Conservation (phyloP, 2,797 vertebrate genomes). For the Myotis planiceps region DNA sequence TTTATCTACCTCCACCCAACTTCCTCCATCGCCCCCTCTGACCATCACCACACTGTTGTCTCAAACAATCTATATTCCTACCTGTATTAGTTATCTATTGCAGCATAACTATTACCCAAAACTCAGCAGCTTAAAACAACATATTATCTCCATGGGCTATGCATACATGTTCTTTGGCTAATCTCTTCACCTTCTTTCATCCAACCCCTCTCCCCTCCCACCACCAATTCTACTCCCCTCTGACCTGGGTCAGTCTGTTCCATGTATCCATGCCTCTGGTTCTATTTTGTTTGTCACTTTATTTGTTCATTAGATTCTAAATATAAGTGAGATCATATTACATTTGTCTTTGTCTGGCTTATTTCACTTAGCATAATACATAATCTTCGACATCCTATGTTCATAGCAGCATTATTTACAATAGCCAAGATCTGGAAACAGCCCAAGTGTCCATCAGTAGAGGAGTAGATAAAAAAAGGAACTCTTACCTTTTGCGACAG, state of each 20-base stretch:
- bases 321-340: not conserved
- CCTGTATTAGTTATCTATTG: not conserved
- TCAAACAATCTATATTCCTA: not conserved
- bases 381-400: not conserved
- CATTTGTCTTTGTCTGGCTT: not conserved
- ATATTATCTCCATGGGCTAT: not conserved
- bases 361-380: not conserved
- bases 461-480: not conserved
- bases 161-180: not conserved
- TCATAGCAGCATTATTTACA: not conserved
- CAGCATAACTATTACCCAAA: not conserved
- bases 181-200: not conserved
- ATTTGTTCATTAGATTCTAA: not conserved
- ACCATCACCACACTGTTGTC: not conserved
- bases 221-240: not conserved
- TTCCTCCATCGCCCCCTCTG: not conserved
- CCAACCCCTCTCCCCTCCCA: rapidly evolving
- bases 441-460: not conserved
- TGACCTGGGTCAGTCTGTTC: not conserved
- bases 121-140: not conserved
- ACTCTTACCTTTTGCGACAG: not conserved
- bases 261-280: not conserved
- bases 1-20: not conserved
- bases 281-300: not conserved
- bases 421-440: not conserved